These are phyloP conservation scores for Eira barbara DNA, from an alignment of 2,113 vertebrate genomes.

Conservation along the genomic window DNA sequence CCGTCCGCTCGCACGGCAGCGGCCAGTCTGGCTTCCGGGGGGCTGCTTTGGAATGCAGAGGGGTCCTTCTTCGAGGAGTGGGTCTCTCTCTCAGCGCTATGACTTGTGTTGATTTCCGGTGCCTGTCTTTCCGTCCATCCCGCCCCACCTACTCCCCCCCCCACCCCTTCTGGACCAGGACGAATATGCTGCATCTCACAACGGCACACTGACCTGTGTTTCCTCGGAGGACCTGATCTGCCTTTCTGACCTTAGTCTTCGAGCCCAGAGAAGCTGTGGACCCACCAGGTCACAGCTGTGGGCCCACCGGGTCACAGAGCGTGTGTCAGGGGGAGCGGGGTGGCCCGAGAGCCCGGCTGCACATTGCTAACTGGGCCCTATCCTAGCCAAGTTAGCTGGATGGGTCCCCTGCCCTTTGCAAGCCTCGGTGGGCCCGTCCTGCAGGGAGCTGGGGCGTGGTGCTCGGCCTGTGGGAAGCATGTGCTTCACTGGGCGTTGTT, in stretches of 20 bases:
- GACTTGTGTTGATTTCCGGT: not conserved
- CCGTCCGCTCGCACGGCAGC: accelerated
- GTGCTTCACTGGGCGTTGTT: accelerated
- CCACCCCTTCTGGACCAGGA: accelerated
- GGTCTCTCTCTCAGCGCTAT: too few species aligned
- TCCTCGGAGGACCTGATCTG: not conserved
- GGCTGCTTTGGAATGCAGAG: not conserved
- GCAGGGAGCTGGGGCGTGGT: accelerated
- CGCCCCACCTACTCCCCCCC: too few species aligned
- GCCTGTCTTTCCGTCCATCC: not conserved
- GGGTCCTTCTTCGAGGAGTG: not conserved
- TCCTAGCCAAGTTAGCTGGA: accelerated
- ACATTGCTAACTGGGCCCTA: not conserved
- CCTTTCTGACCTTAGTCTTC: not conserved
- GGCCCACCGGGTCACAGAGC: not conserved
- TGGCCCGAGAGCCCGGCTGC: accelerated
- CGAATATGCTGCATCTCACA: not conserved
- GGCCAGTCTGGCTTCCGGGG: not conserved
- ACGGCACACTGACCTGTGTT: not conserved
- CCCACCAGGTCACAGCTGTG: too few species aligned
- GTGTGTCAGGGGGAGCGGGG: accelerated
- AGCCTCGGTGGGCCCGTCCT: not conserved
- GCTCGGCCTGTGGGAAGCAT: accelerated
- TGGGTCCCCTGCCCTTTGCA: not conserved
- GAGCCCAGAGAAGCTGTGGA: not conserved